A percentile compares a stretch with the other conserved stretches of the same genome.
Evolutionary conservation across 2,888 invertebrate genomes (phyloP).

Genomic region (Drosophila flavopinicola): DNA sequence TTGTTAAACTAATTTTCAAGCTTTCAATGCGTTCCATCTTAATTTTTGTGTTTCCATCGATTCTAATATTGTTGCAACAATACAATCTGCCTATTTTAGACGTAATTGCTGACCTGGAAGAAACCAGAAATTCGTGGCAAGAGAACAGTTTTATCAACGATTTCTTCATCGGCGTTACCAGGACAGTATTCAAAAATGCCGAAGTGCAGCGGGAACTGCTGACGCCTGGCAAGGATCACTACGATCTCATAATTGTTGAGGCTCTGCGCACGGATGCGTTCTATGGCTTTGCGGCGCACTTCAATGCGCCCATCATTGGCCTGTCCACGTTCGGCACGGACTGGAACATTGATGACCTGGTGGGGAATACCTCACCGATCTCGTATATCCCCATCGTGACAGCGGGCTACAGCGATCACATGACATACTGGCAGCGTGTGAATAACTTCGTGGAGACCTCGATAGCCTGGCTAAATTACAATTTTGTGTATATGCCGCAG

Average conservation of each 20-base stretch:
- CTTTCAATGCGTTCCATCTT: too few relatives aligned
- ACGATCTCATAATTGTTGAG: constrained; percentile 81
- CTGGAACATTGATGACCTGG: constrained; percentile 73
- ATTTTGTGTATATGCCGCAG: constrained; percentile 62
- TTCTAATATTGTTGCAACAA: too few relatives aligned
- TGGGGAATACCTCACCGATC: constrained; percentile 78
- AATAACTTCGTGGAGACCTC: constrained; percentile 70
- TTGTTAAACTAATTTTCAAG: too few relatives aligned
- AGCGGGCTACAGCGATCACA: constrained; percentile 75
- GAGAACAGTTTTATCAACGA: constrained; percentile 47
- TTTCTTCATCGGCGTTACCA: constrained; percentile 37
- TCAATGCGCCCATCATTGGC: constrained; percentile 79
- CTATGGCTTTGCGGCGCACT: constrained; percentile 77
- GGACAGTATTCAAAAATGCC: constrained; percentile 39
- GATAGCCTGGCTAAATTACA: constrained; percentile 64
- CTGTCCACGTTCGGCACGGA: constrained; percentile 75
- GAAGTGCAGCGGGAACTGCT: constrained; percentile 67
- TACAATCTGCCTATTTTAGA: constrained; percentile 29
- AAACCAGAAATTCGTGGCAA: constrained; percentile 39
- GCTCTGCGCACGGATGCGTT: constrained; percentile 80
- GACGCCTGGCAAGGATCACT: constrained; percentile 71
- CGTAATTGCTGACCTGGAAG: constrained; percentile 23
- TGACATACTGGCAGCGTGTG: constrained; percentile 82
- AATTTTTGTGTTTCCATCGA: too few relatives aligned
- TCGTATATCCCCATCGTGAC: constrained; percentile 77